Evolutionary conservation across 2,888 invertebrate species (phyloP), one percentile per base, ranked within the genome.

Genomic region (Heteropelma amictum): DNA sequence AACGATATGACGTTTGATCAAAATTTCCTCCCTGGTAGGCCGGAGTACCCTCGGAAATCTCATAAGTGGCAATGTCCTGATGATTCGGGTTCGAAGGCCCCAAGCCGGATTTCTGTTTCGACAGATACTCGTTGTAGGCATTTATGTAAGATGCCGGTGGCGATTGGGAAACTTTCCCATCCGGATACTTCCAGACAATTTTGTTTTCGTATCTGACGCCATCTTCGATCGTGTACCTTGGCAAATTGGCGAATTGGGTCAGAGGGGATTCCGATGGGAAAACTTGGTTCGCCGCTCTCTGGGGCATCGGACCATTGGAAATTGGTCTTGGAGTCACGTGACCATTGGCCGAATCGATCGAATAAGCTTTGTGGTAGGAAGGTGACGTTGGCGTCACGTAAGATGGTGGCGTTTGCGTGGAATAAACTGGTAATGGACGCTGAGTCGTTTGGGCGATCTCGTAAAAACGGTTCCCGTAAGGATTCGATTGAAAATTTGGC

Each of bases 141-240:
- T 82, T 83, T 0, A 81, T 68, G 75, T 86, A 88, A 1, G 88
- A 84, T 2, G 75, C 64, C 0, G 89, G 87, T 1, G 87, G 85
- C 0, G 78, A 78, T 3, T 87, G 84, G 0, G 86, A 86, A 2
- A 88, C 80, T 42, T 84, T 83, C 0, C 89, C 89, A 72, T 89
- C 86, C 0, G 88, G 86, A 78, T 89, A 89, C 40, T 88, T 89
- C 89, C 89, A 89, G n/a, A 87, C 83, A 2, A 88, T 84, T 54
- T 87, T 89, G 51, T 89, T 87, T 65, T 89, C 88, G 70, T 89
- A 89, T 12, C 80, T 83, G 0, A 89, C 73, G 0, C 88, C 89
- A 51, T 88, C 86, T 49, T 89, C 89, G 2, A 84, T 14, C 0
- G 87, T 86, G 68, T 85, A 88, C 30, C 81, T 83, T 0, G 89